These are phyloP conservation scores for Hypomecis punctinalis DNA, from an alignment of 2,888 invertebrate species.

Conservation along the genomic window DNA sequence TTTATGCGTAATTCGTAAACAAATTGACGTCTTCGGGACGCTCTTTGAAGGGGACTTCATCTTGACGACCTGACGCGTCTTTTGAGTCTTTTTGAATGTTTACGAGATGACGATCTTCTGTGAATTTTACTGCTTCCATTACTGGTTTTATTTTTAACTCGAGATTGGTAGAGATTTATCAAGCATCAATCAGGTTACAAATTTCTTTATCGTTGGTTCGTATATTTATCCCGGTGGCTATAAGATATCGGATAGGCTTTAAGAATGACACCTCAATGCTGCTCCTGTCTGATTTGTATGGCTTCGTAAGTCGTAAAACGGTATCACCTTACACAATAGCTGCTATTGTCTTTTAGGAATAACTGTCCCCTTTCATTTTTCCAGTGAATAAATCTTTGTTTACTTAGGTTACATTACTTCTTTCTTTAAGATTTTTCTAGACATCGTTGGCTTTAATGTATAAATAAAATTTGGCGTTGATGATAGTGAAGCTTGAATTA, in stretches of 20 bases:
- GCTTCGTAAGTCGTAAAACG: constrained; percentile 82
- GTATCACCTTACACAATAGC: constrained; percentile 81
- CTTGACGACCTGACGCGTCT: constrained; percentile 78
- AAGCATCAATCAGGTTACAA: constrained; percentile 33
- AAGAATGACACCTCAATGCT: constrained; percentile 77
- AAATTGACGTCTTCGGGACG: constrained; percentile 80
- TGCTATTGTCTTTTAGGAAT: constrained; percentile 71
- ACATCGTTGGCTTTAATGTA: no score
- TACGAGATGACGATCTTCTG: constrained; percentile 58
- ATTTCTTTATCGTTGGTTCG: constrained; percentile 30
- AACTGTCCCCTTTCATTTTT: constrained; percentile 61
- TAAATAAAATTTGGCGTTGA: no score
- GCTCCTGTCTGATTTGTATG: constrained; percentile 69
- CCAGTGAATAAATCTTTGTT: constrained; percentile 55
- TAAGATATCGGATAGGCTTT: constrained; percentile 70
- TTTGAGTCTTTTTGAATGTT: constrained; percentile 66
- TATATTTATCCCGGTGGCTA: constrained; percentile 47
- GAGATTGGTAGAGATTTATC: constrained; percentile 35
- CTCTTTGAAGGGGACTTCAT: constrained; percentile 72
- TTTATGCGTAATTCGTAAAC: constrained; percentile 85
- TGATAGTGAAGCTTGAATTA: no score
- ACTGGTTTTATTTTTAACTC: constrained; percentile 43
- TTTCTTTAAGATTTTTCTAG: constrained; percentile 4
- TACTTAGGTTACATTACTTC: constrained; percentile 39
- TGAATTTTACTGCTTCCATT: constrained; percentile 54